Evolutionary conservation across 2,113 vertebrate species (phyloP).

Genomic region (Callithrix jacchus): DNA sequence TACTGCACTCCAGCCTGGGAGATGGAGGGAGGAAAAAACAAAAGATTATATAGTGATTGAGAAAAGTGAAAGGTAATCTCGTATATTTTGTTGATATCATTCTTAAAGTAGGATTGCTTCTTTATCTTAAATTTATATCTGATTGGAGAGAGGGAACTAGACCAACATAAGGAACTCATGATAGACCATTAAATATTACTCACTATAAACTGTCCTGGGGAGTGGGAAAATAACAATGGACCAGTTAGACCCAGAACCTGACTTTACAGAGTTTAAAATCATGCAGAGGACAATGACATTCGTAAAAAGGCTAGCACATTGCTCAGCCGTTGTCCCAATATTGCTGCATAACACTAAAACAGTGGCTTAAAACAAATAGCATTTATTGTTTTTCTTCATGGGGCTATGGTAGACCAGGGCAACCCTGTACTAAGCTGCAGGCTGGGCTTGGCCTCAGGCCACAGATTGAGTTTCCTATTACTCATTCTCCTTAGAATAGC

Average conservation of each 20-base stretch:
- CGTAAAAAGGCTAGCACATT: not conserved
- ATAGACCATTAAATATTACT: not conserved
- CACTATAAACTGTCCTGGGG: not conserved
- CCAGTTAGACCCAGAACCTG: not conserved
- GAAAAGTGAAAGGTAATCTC: not conserved
- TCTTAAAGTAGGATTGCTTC: not conserved
- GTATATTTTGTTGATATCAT: not conserved
- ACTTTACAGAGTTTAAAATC: not conserved
- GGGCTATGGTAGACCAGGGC: not conserved
- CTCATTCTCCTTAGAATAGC: not conserved
- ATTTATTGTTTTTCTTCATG: not conserved
- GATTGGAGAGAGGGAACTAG: not conserved
- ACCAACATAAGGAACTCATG: not conserved
- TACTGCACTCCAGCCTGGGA: too few relatives aligned
- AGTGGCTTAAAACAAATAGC: not conserved
- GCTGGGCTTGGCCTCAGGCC: not conserved
- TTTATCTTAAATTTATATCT: not conserved
- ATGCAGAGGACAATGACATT: not conserved
- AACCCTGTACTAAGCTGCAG: not conserved
- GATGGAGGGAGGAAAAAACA: not conserved
- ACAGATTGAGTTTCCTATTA: not conserved
- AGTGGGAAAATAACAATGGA: not conserved
- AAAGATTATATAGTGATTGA: not conserved
- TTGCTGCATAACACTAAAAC: not conserved
- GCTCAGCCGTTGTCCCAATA: not conserved